phyloP scores from a whole-genome alignment of 2,888 invertebrate species.

The Habroteleia sp. region DNA sequence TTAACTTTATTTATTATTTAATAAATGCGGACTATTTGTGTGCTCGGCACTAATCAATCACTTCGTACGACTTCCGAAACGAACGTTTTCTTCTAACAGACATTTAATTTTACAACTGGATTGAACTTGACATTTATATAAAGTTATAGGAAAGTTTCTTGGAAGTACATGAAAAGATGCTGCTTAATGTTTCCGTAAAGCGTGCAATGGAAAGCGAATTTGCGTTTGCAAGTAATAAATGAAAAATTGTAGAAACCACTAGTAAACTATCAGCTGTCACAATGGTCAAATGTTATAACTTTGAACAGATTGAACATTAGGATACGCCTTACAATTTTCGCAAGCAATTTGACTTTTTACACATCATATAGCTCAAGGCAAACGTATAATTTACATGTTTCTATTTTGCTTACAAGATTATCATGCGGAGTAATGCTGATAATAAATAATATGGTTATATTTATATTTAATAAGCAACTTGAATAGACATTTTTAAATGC shows the following conservation, averaged over 20 bases:
- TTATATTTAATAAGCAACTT: neutral
- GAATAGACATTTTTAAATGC: neutral
- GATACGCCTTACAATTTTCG: constrained; percentile 18
- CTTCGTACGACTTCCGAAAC: constrained; percentile 18
- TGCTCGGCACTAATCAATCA: constrained; percentile 25
- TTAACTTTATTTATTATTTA: constrained; percentile 43
- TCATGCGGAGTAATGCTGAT: neutral
- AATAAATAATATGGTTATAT: neutral
- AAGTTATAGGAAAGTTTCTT: constrained; percentile 38
- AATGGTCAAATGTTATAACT: neutral
- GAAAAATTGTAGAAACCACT: constrained; percentile 8
- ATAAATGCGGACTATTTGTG: constrained; percentile 16
- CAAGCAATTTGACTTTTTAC: constrained; percentile 14
- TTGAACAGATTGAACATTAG: constrained; percentile 5
- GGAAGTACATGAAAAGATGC: constrained; percentile 6
- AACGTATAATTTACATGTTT: constrained; percentile 15
- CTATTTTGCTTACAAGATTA: neutral
- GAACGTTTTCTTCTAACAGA: constrained; percentile 14
- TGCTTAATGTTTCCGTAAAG: constrained; percentile 13
- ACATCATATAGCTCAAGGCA: constrained; percentile 26
- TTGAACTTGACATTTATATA: constrained; percentile 44
- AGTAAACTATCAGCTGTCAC: constrained; percentile 1
- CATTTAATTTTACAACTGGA: constrained; percentile 27
- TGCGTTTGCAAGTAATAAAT: constrained; percentile 7
- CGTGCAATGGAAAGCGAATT: constrained; percentile 19